Base-by-base conservation (phyloP, 2,888 invertebrate genomes). In the Loripinus fragilis region DNA sequence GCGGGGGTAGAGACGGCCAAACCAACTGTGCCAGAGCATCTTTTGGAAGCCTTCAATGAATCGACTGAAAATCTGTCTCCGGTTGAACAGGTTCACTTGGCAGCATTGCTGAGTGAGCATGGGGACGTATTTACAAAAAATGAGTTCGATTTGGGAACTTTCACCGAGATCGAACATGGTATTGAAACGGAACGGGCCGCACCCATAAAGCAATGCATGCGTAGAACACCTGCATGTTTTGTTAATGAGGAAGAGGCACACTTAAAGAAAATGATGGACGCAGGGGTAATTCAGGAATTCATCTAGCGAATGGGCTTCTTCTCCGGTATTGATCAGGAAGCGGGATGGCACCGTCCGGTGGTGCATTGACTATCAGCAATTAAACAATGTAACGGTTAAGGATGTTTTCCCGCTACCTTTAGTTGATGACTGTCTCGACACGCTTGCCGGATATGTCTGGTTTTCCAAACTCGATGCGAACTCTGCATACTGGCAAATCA, bases 391-490 rank as follows among this genome's bases (percentile, higher is more conserved):
- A 23, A 55, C 25, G 5, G 55, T 55, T 12, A 55, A 55, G 17
- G 55, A 55, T 20, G 60, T 60, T 5, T 84, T 74, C 50, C 81
- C 80, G 8, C 66, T 81, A 38, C 81, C 81, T 15, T 41, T 72
- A 7, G 70, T 84, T 5, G 79, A 76, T 23, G 79, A 79, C 12
- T 84, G 79, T 30, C 65, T 84, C 10, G 84, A 80, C 50, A 77
- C 81, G 2, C 42, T 84, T 23, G 73, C 83, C 1, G 76, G 71
- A 23, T 77, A 33, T 25, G n/a, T 65, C 0, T 77, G 74, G 68
- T 83, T 83, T 52, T 80, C 78, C 15, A 85, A 83, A 42, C 48
- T 83, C 25, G 85, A 86, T 65, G 83, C 83, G 15, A 86, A 82
- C 48, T 76, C 77, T 38, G 86, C 82, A 0, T 86, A 84, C 45